These are phyloP conservation scores for Nasonovia ribisnigri DNA, from an alignment of 2,888 invertebrate genomes.

Conservation along the genomic window DNA sequence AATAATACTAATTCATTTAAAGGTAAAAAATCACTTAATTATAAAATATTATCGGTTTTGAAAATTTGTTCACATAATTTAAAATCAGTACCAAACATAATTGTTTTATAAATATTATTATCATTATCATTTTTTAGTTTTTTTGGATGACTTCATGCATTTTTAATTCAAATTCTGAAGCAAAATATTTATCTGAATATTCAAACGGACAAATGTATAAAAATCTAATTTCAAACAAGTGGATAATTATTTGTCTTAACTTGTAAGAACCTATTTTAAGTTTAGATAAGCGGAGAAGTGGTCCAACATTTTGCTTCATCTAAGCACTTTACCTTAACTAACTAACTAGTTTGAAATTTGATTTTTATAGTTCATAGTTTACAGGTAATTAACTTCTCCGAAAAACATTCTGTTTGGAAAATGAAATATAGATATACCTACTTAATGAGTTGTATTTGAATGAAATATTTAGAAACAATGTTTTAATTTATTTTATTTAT, in stretches of 20 bases:
- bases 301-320: background rate
- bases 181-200: background rate
- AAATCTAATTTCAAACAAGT: background rate
- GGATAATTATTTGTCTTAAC: background rate
- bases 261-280: background rate
- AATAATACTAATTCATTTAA: background rate
- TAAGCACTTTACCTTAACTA: background rate
- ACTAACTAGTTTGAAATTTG: background rate
- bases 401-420: background rate
- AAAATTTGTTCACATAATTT: no score
- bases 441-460: background rate
- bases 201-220: background rate
- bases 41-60: no score
- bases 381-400: background rate
- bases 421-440: background rate
- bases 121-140: background rate
- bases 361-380: background rate
- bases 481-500: background rate
- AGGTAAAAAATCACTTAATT: no score
- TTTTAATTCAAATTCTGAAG: background rate
- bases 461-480: background rate
- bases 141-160: background rate
- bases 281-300: background rate
- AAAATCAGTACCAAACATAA: no score
- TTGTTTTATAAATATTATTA: no score